Base-by-base conservation (phyloP, 2,888 invertebrate genomes). In the Acleris holmiana region DNA sequence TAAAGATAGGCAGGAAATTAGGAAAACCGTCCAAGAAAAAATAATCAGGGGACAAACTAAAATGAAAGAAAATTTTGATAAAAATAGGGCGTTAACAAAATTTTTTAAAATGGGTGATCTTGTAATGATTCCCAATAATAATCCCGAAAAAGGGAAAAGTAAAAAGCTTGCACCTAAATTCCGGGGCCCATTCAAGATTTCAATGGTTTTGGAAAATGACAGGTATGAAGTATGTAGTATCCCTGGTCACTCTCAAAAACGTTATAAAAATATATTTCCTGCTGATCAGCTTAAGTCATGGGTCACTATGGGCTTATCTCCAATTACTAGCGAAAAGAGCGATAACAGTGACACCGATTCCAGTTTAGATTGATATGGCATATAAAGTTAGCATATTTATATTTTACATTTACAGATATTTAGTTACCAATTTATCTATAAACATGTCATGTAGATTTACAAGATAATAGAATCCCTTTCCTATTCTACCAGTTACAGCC, bases 81-180 rank as follows among this genome's bases (percentile, higher is more conserved):
- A 62, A 41, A 58, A 7, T 0, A 25, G 67, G 17, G 65, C 55
- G 5, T 55, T 55, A 6, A 65, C 65, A 4, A 59, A 55, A 40
- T 5, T 56, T 18, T 65, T 40, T 15, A 47, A 17, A 18, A 18
- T 18, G 18, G 47, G 47, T 17, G 47, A 47, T 47, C 7, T 47
- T 3, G 18, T 47, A 18, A 47, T 47, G 47, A 47, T 47, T 18
- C 47, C 47, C 47, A 47, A 47, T 15, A 47, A 47, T 18, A 47
- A 47, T 19, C 47, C 47, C 3, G 47, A 47, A 18, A 47, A 47
- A 10, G 47, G 47, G 18, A 21, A 21, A 21, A 21, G 21, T 4
- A 21, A 21, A 21, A 21, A 21, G 21, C 21, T 21, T 21, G 21
- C 21, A 21, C 21, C 21, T 21, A 21, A 21, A 21, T 21, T 21